Base-by-base conservation (phyloP, 2,797 vertebrate genomes). In the Sphenopsis melanotis region DNA sequence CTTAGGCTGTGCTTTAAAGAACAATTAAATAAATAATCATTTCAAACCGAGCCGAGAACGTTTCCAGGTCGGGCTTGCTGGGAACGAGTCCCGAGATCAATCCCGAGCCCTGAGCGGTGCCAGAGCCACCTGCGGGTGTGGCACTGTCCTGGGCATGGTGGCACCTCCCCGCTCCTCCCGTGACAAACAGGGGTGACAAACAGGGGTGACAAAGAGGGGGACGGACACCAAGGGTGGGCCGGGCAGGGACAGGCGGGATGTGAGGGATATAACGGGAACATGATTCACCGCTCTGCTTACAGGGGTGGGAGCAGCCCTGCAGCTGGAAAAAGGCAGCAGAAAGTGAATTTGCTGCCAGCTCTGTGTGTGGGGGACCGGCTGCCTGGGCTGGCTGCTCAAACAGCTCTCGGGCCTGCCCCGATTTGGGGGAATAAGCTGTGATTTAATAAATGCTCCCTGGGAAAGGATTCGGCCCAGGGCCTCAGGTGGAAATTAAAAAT, bases 291-390 rank as follows among this genome's bases (percentile, higher is more conserved):
- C 84, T 27, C 0, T 39, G 55, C 37, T 39, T 3, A 19, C 3
- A 3, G 74, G 65, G 77, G 42, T 47, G 81, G 39, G 89, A 95
- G 78, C 80, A 39, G n/a, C n/a, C 57, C 85, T 37, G 14, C 20
- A 59, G 70, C 29, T 90, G 91, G 91, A 90, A 91, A 88, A 93
- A 88, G 55, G 6, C 56, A 72, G 80, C n/a, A 63, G 71, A 95
- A 83, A 78, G 61, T 6, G 36, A n/a, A 49, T 60, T 36, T 39
- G 15, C 47, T 76, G 89, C 63, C 84, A 74, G 76, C 71, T 52
- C 32, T 11, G 83, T 24, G 87, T 37, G 86, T 42, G 71, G 6
- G 76, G 23, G 83, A 55, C 29, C 1, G 0, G 69, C 60, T 2
- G 11, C 9, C 39, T 36, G 47, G 20, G 46, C 34, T 74, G 52